Evolutionary conservation across 1,140 invertebrate genomes (phyloP), one percentile per base, ranked within the genome.

Genomic region (Nasonia giraulti): DNA sequence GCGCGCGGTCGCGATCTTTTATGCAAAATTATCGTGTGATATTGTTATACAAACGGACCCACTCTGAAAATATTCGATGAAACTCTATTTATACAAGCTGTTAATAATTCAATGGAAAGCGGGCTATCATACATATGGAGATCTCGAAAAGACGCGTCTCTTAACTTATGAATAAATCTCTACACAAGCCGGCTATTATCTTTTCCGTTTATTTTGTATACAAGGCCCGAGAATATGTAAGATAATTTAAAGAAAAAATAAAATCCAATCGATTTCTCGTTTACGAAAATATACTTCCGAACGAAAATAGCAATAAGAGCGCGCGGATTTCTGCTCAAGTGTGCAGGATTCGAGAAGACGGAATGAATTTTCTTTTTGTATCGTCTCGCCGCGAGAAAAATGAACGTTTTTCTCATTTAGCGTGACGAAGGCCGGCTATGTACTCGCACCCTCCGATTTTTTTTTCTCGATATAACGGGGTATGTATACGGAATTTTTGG

Each of bases 351-450:
- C 69, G 23, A 71, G 31, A 71, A 27, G 69, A 71, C 69, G 14
- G 37, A 4, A 33, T 6, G 69, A 27, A 71, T 71, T 74, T 33
- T 17, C 23, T 37, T 31, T 12, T 69, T 69, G n/a, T 27, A 27
- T 68, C 23, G n/a, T 69, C 23, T 31, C 0, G n/a, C 2, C 68
- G 17, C 23, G 68, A 31, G 3, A 69, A 69, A 50, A 76, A 76
- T 23, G 75, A 76, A 2, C 37, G 37, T 74, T 74, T 44, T 74
- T 74, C 71, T 74, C 33, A 40, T 74, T 74, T 74, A 7, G 33
- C 11, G 71, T 1, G 68, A 23, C 27, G 44, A 74, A 74, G 71
- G 31, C 2, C 23, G 33, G 12, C 69, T 14, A 27, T 27, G 1
- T 27, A 27, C 1, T 27, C 27, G 4, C 2, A 27, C 66, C 10